These are phyloP conservation scores for Microctenopoma stevenorrisi DNA, from an alignment of 2,797 vertebrate genomes.

Conservation along the genomic window DNA sequence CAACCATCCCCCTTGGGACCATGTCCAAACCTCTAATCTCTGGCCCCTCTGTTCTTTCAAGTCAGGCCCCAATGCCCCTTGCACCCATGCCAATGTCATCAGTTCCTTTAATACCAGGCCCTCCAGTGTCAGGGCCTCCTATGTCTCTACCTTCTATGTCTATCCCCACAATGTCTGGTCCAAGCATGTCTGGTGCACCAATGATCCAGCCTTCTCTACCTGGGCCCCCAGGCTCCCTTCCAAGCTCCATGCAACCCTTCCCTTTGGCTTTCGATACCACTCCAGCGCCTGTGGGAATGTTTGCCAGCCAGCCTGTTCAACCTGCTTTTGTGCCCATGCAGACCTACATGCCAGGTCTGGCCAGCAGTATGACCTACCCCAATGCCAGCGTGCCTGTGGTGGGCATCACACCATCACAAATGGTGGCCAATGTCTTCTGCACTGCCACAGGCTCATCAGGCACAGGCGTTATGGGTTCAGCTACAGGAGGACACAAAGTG, in stretches of 20 bases:
- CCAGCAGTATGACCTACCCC: slow-evolving; percentile 87
- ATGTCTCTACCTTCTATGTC: slow-evolving; percentile 82
- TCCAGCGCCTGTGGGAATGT: slow-evolving; percentile 82
- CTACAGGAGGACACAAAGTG: slow-evolving; percentile 74
- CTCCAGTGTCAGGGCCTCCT: slow-evolving; percentile 74
- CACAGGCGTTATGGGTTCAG: slow-evolving; percentile 65
- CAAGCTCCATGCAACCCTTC: slow-evolving; percentile 86
- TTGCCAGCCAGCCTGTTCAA: slow-evolving; percentile 79
- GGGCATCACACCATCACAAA: slow-evolving; percentile 94
- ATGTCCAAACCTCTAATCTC: slow-evolving; percentile 70
- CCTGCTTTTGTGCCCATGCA: slow-evolving; percentile 86
- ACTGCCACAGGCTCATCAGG: slow-evolving; percentile 83
- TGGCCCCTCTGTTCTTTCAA: slow-evolving; percentile 46
- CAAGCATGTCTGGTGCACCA: slow-evolving; percentile 75
- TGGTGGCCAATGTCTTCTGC: slow-evolving; percentile 95
- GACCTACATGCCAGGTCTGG: slow-evolving; percentile 83
- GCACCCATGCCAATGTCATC: slow-evolving; percentile 74
- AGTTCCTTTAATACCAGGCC: slow-evolving; percentile 77
- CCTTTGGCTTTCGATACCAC: slow-evolving; percentile 82
- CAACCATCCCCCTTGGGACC: slow-evolving; percentile 50
- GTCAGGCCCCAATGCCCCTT: slow-evolving; percentile 61
- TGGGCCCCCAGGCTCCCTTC: slow-evolving; percentile 77
- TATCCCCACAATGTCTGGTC: slow-evolving; percentile 77
- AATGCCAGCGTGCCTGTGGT: slow-evolving; percentile 88
- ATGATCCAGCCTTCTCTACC: slow-evolving; percentile 71